A percentile compares a stretch with the other conserved stretches of the same genome.
Conservation (phyloP, 2,888 invertebrate genomes). For the Apeira syringaria region DNA sequence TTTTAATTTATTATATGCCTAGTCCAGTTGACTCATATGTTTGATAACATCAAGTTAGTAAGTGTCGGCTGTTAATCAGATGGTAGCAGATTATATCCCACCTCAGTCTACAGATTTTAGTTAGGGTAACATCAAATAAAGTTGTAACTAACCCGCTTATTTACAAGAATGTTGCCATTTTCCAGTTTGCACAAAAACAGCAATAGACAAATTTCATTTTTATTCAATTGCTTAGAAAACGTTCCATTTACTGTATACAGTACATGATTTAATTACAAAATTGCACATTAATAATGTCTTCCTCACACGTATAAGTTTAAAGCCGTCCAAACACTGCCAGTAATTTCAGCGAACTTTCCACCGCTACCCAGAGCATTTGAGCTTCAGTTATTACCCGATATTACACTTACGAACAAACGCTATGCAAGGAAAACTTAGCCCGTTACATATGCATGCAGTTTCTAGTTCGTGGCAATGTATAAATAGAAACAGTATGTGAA, state of each 20-base stretch:
- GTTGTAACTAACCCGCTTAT: too few species aligned
- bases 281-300: slow-evolving; percentile 1
- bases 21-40: too few species aligned
- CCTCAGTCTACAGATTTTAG: too few species aligned
- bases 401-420: slow-evolving; percentile 76
- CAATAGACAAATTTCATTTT: too few species aligned
- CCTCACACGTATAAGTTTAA: slow-evolving; percentile 1
- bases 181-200: too few species aligned
- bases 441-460: slow-evolving; percentile 72
- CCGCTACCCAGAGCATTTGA: slow-evolving; percentile 21
- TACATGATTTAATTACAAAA: background rate
- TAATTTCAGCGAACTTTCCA: slow-evolving; percentile 16
- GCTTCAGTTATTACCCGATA: slow-evolving; percentile 65
- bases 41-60: too few species aligned
- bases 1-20: background rate
- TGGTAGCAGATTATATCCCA: too few species aligned
- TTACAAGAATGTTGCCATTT: too few species aligned
- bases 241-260: too few species aligned
- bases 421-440: slow-evolving; percentile 65
- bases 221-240: too few species aligned
- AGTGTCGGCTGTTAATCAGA: too few species aligned
- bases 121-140: too few species aligned
- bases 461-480: slow-evolving; percentile 35
- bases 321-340: slow-evolving; percentile 6
- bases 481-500: slow-evolving; percentile 2